phyloP scores from a whole-genome alignment of 1,140 invertebrate genomes.

The Formica selysi region DNA sequence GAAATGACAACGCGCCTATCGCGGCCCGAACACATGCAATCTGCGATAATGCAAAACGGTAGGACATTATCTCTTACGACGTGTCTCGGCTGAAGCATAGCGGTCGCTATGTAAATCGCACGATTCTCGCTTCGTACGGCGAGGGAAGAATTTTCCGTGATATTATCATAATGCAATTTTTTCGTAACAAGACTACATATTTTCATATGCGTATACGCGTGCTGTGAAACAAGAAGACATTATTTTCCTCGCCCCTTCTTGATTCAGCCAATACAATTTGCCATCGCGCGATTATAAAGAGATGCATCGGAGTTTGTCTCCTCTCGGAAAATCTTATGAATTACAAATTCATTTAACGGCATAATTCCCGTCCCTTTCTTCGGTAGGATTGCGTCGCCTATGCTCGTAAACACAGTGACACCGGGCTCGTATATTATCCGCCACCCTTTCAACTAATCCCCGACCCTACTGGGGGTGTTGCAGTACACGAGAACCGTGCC shows the following conservation, averaged over 20 bases:
- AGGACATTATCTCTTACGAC: slow-evolving; percentile 44
- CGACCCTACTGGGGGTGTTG: neutral
- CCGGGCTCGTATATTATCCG: slow-evolving; percentile 33
- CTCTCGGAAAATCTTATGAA: slow-evolving; percentile 61
- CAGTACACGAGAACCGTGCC: neutral
- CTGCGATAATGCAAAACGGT: slow-evolving; percentile 56
- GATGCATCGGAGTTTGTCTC: slow-evolving; percentile 15
- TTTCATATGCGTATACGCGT: neutral
- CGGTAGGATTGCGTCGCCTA: neutral
- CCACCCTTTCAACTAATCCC: neutral
- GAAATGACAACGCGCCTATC: neutral
- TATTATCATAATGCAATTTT: slow-evolving; percentile 60
- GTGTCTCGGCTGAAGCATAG: slow-evolving; percentile 48
- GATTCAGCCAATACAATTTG: slow-evolving; percentile 8
- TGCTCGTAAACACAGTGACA: slow-evolving; percentile 54
- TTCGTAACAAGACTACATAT: slow-evolving; percentile 47
- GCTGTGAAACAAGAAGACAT: slow-evolving; percentile 13
- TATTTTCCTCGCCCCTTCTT: neutral
- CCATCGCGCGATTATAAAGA: slow-evolving; percentile 4
- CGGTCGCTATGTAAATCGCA: slow-evolving; percentile 45
- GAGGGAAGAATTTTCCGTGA: slow-evolving; percentile 33
- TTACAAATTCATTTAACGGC: slow-evolving; percentile 73
- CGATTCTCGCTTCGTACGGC: slow-evolving; percentile 33
- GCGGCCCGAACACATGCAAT: slow-evolving; percentile 25
- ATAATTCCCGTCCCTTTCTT: neutral